Evolutionary conservation across 2,797 vertebrate genomes (phyloP).

Genomic region (Dallia pectoralis): DNA sequence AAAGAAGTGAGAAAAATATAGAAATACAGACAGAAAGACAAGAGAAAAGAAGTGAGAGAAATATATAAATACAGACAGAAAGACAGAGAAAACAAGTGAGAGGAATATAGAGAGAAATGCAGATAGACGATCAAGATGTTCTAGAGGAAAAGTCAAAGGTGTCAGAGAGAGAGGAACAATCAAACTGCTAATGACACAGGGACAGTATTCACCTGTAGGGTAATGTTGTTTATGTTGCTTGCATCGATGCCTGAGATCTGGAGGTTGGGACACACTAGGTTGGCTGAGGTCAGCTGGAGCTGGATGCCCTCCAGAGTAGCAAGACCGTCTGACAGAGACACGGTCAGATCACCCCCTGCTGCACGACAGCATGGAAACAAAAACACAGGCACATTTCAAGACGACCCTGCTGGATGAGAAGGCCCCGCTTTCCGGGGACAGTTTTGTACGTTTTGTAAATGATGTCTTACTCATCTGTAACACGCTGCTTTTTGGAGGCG

Average conservation of each 20-base stretch:
- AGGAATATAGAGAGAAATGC: not conserved
- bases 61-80: not conserved
- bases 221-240: slow-evolving; percentile 96
- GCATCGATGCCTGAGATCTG: slow-evolving; percentile 96
- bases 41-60: no score
- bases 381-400: not conserved
- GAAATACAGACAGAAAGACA: not conserved
- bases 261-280: slow-evolving; percentile 92
- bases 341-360: slow-evolving; percentile 93
- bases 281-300: slow-evolving; percentile 87
- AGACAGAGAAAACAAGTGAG: no score
- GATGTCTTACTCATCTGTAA: no score
- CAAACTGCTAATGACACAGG: not conserved
- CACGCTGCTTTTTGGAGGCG: no score
- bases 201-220: slow-evolving; percentile 93
- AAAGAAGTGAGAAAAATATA: not conserved
- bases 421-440: not conserved
- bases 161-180: not conserved
- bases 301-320: slow-evolving; percentile 96
- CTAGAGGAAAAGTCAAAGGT: not conserved
- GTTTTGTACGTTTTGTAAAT: no score
- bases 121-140: not conserved
- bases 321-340: slow-evolving; percentile 92
- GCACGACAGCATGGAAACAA: slow-evolving; percentile 27
- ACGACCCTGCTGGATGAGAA: not conserved